Evolutionary conservation across 2,797 vertebrate genomes (phyloP).

Genomic region (Muscicapa comitata): DNA sequence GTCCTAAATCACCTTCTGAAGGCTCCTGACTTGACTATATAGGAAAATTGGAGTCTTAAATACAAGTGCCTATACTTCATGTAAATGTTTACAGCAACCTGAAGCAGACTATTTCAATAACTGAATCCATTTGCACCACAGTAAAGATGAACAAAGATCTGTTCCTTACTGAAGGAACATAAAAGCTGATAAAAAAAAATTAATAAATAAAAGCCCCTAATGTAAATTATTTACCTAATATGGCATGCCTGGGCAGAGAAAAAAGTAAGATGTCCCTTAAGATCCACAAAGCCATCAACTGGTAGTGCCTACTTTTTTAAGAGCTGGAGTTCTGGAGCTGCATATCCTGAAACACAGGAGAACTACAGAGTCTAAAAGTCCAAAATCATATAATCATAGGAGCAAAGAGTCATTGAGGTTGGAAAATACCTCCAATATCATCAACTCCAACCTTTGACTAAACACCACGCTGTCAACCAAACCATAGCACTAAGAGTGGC

Average conservation of each 20-base stretch:
- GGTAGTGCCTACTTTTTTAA: not conserved
- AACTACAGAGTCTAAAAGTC: not conserved
- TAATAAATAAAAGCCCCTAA: not conserved
- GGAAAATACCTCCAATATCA: not conserved
- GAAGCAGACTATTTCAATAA: not conserved
- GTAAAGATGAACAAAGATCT: not conserved
- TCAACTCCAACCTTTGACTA: accelerated
- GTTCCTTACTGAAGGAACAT: not conserved
- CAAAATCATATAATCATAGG: not conserved
- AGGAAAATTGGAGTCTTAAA: not conserved
- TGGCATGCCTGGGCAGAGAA: not conserved
- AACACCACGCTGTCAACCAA: not conserved
- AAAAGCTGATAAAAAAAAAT: not conserved
- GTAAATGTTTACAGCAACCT: not conserved
- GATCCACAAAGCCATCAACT: not conserved
- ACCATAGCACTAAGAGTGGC: not conserved
- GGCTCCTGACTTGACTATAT: not conserved
- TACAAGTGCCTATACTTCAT: not conserved
- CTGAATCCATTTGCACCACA: not conserved
- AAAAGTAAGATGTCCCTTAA: not conserved
- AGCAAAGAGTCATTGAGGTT: not conserved
- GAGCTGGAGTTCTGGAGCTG: not conserved
- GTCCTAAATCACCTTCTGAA: not conserved
- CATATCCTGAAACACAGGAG: not conserved
- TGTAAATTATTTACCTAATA: not conserved